Percentiles rank a stretch among this genome's conserved stretches.
These are phyloP conservation scores for Microtus oregoni DNA, from an alignment of 2,113 vertebrate genomes.

Conservation along the genomic window DNA sequence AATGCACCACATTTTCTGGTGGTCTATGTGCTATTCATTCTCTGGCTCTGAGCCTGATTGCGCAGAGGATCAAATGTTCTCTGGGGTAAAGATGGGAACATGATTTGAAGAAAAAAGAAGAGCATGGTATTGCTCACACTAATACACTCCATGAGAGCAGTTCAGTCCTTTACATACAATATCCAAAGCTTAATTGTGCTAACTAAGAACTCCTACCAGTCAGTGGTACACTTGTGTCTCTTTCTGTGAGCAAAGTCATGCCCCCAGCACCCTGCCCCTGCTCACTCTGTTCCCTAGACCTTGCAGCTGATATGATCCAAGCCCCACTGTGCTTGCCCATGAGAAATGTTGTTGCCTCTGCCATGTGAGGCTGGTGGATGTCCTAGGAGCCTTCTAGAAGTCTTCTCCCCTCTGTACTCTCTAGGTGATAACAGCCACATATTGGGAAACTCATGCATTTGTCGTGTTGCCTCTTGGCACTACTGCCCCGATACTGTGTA, in stretches of 20 bases:
- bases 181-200: background rate
- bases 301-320: background rate
- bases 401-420: background rate
- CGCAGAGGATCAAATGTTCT: conserved; percentile 40
- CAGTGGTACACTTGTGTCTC: background rate
- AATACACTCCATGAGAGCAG: background rate
- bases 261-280: background rate
- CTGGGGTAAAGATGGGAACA: conserved; percentile 44
- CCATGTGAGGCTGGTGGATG: background rate
- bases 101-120: conserved; percentile 57
- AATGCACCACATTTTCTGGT: conserved; percentile 30
- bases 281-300: background rate
- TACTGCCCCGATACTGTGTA: background rate
- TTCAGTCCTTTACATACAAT: background rate
- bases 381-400: background rate
- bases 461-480: background rate
- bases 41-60: conserved; percentile 49
- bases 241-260: background rate
- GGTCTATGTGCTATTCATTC: conserved; percentile 34
- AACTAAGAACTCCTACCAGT: background rate
- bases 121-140: background rate
- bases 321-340: too few relatives aligned
- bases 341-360: too few relatives aligned
- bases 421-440: background rate
- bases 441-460: background rate